These are phyloP conservation scores for Isichthys henryi DNA, from an alignment of 2,113 vertebrate species.

Conservation along the genomic window DNA sequence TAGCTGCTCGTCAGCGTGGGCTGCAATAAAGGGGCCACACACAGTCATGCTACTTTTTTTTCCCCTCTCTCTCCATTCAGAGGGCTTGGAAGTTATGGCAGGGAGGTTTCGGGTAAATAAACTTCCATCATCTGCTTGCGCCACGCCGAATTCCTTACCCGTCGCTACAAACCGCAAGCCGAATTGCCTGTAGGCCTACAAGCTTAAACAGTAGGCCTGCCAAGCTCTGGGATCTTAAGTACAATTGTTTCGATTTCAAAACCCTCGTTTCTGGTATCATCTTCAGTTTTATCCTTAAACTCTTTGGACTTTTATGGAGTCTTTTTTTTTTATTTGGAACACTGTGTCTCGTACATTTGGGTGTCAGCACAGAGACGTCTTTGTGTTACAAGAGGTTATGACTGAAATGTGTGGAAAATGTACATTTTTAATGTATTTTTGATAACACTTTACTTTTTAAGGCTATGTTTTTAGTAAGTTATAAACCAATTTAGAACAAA, in stretches of 20 bases:
- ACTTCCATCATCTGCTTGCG: constrained; percentile 65
- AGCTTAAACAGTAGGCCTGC: constrained; percentile 7
- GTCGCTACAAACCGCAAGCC: neutral
- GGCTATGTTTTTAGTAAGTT: too few species aligned
- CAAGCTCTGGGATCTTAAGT: constrained; percentile 1
- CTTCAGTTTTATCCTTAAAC: constrained; percentile 3
- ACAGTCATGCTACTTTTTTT: constrained; percentile 47
- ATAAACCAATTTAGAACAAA: too few species aligned
- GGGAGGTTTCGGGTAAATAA: constrained; percentile 64
- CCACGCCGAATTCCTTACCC: constrained; percentile 49
- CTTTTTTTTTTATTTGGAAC: neutral
- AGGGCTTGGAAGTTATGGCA: constrained; percentile 72
- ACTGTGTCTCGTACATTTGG: neutral
- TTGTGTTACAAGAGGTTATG: neutral
- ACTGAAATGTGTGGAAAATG: neutral
- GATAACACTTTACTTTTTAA: too few species aligned
- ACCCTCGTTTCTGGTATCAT: neutral
- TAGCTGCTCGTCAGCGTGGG: constrained; percentile 47
- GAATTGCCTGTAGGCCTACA: constrained; percentile 2
- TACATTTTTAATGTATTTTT: too few species aligned
- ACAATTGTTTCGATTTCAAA: constrained; percentile 1
- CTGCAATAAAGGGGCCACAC: constrained; percentile 70
- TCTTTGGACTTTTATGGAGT: neutral
- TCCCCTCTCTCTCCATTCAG: constrained; percentile 61
- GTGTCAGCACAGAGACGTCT: neutral